These are phyloP conservation scores for Hydrotaea cyrtoneurina DNA, from an alignment of 2,888 invertebrate genomes.

Conservation along the genomic window DNA sequence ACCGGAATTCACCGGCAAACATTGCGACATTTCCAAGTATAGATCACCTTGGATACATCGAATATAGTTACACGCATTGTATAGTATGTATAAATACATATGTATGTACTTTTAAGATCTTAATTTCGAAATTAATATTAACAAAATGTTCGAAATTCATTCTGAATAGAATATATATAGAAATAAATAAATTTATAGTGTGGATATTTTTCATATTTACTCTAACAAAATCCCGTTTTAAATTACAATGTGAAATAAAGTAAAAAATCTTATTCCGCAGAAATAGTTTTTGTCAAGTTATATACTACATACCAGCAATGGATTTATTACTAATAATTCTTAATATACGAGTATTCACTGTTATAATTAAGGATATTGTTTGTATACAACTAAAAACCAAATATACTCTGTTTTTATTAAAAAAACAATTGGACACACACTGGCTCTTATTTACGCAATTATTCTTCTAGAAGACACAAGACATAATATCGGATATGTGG, in stretches of 20 bases:
- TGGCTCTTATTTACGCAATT: too few relatives aligned
- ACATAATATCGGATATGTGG: too few relatives aligned
- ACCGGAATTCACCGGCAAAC: not conserved
- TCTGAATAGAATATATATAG: not conserved
- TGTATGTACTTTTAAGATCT: not conserved
- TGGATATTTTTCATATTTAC: not conserved
- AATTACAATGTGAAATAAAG: not conserved
- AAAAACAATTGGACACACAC: too few relatives aligned
- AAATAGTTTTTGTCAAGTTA: conserved; percentile 20
- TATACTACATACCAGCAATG: not conserved
- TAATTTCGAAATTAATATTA: not conserved
- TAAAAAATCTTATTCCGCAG: not conserved
- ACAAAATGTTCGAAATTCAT: not conserved
- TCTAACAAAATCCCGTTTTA: not conserved
- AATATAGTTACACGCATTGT: not conserved
- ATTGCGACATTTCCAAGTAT: conserved; percentile 7
- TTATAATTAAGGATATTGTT: conserved; percentile 36
- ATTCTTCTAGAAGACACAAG: too few relatives aligned
- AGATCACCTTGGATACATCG: conserved; percentile 3
- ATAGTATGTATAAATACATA: not conserved
- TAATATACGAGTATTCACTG: not conserved
- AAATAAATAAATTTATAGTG: not conserved
- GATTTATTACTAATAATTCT: not conserved
- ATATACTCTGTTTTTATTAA: conserved; percentile 52
- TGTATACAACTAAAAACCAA: conserved; percentile 57